phyloP scores from a whole-genome alignment of 2,113 vertebrate genomes.

The Proteles cristata region DNA sequence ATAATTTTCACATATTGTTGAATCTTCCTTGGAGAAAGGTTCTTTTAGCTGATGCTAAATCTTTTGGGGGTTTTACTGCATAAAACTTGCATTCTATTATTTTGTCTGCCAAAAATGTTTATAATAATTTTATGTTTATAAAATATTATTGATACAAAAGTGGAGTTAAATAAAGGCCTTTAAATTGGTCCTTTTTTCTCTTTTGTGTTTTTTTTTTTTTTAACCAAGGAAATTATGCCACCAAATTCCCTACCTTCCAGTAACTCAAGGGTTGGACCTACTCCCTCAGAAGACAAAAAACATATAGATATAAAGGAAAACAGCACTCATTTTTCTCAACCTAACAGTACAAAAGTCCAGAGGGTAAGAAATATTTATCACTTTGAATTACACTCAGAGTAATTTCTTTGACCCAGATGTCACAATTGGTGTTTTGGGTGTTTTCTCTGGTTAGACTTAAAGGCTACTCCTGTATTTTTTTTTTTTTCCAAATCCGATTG shows the following conservation, averaged over 20 bases:
- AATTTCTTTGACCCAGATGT: constrained; percentile 57
- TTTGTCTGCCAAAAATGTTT: constrained; percentile 27
- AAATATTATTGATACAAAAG: constrained; percentile 10
- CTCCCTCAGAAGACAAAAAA: constrained; percentile 74
- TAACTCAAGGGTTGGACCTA: constrained; percentile 63
- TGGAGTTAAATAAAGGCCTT: constrained; percentile 40
- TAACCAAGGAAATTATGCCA: constrained; percentile 63
- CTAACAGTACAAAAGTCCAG: constrained; percentile 73
- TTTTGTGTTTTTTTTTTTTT: constrained; percentile 63
- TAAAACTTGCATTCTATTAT: constrained; percentile 42
- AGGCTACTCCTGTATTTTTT: constrained; percentile 5
- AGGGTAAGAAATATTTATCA: constrained; percentile 70
- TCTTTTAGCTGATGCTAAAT: constrained; percentile 47
- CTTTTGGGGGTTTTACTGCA: neutral
- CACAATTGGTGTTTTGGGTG: constrained; percentile 46
- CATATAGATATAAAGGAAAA: constrained; percentile 77
- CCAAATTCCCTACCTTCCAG: constrained; percentile 70
- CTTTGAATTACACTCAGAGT: constrained; percentile 21
- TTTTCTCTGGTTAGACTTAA: constrained; percentile 67
- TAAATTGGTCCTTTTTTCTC: constrained; percentile 59
- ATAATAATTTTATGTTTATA: neutral
- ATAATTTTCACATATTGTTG: neutral
- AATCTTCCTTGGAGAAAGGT: neutral
- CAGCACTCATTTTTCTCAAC: constrained; percentile 69
- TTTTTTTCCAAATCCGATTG: constrained; percentile 54